Conservation (phyloP, 2,113 vertebrate genomes). For the Zapornia atra region DNA sequence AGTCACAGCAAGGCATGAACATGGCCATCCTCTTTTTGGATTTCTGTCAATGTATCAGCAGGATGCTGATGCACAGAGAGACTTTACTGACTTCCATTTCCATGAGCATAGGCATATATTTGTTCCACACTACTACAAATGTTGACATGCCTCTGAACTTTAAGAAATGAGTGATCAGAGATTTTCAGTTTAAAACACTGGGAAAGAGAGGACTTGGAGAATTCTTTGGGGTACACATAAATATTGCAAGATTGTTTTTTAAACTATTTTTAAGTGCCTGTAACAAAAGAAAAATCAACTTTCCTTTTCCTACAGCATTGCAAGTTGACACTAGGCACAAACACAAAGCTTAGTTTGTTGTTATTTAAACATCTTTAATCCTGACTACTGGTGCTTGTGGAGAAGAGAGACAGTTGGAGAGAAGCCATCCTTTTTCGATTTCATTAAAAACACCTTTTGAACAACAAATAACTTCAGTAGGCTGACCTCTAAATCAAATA, state of each 20-base stretch:
- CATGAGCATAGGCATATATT: background rate
- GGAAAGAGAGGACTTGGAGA: background rate
- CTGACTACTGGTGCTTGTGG: slow-evolving; percentile 37
- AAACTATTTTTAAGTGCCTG: background rate
- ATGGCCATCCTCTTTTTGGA: background rate
- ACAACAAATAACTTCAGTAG: slow-evolving; percentile 41
- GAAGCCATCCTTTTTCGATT: slow-evolving; percentile 34
- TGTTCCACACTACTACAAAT: background rate
- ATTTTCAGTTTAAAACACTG: background rate
- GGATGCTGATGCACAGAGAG: background rate
- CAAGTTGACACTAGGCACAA: background rate
- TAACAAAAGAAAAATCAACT: background rate
- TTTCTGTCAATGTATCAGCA: background rate
- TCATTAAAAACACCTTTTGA: slow-evolving; percentile 59
- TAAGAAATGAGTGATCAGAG: background rate
- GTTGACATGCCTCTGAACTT: background rate
- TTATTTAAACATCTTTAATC: slow-evolving; percentile 49
- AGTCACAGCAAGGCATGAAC: background rate
- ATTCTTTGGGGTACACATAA: background rate
- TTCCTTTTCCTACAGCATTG: background rate
- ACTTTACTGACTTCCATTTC: background rate
- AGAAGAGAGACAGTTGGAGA: slow-evolving; percentile 42
- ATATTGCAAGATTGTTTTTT: background rate
- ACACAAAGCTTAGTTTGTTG: slow-evolving; percentile 34
- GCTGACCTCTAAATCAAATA: slow-evolving; percentile 22